Evolutionary conservation across 2,113 vertebrate species (phyloP).

Genomic region (Seriola aureovittata): DNA sequence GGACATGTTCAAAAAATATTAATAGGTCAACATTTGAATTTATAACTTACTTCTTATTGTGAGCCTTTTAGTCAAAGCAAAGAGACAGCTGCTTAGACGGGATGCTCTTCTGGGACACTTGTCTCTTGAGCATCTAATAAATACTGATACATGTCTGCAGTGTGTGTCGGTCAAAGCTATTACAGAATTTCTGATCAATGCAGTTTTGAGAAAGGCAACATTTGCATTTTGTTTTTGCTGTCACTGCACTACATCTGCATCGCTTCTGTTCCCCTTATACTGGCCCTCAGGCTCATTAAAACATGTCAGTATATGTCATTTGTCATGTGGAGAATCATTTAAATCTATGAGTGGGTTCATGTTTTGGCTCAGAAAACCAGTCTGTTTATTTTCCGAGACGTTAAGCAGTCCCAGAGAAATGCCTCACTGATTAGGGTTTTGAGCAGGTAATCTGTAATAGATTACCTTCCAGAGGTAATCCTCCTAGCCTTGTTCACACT

Average conservation of each 20-base stretch:
- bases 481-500: constrained; percentile 59
- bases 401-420: constrained; percentile 23
- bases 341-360: constrained; percentile 22
- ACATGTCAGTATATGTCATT: constrained; percentile 32
- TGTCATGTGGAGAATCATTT: constrained; percentile 32
- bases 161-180: background rate
- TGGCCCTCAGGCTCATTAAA: constrained; percentile 23
- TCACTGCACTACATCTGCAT: constrained; percentile 30
- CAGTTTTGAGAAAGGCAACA: constrained; percentile 25
- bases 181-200: constrained; percentile 1
- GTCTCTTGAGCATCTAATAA: constrained; percentile 12
- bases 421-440: constrained; percentile 28
- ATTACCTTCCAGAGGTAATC: constrained; percentile 65
- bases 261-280: constrained; percentile 14
- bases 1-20: constrained; percentile 9
- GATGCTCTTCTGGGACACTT: background rate
- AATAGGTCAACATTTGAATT: constrained; percentile 14
- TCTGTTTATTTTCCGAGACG: constrained; percentile 32
- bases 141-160: constrained; percentile 3
- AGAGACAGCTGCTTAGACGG: background rate
- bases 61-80: background rate
- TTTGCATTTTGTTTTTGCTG: constrained; percentile 23
- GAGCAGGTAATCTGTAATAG: constrained; percentile 67
- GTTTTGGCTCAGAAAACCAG: constrained; percentile 20
- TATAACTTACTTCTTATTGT: background rate